A percentile compares a stretch with the other conserved stretches of the same genome.
These are phyloP conservation scores for Germaria angustata DNA, from an alignment of 2,888 invertebrate species.

Conservation along the genomic window DNA sequence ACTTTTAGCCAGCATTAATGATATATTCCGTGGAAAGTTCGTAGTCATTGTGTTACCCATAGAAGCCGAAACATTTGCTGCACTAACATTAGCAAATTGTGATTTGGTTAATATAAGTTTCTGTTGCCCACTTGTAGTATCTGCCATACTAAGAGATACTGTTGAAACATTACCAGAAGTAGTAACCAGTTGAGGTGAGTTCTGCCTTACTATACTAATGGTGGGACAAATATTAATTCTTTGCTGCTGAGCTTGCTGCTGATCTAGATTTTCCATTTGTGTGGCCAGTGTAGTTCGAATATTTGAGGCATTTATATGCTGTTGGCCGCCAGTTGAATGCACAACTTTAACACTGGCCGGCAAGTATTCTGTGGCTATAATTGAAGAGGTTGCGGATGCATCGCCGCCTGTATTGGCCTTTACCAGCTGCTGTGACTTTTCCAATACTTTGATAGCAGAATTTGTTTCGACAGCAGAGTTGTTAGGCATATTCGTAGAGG, in stretches of 20 bases:
- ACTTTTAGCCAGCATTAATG: slow-evolving; percentile 60
- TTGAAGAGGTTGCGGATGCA: slow-evolving; percentile 17
- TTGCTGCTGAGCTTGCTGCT: slow-evolving; percentile 39
- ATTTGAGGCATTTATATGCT: slow-evolving; percentile 46
- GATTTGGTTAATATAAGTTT: slow-evolving; percentile 63
- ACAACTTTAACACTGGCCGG: slow-evolving; percentile 59
- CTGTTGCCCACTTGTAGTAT: slow-evolving; percentile 57
- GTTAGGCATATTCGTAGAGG: slow-evolving; percentile 8
- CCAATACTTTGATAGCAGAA: slow-evolving; percentile 36
- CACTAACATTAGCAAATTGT: slow-evolving; percentile 59
- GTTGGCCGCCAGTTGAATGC: slow-evolving; percentile 36
- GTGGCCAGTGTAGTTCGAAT: slow-evolving; percentile 35
- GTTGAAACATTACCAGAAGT: slow-evolving; percentile 64
- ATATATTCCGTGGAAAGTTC: slow-evolving; percentile 63
- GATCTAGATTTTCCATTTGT: slow-evolving; percentile 41
- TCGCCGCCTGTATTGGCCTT: slow-evolving; percentile 18
- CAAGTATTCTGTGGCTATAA: slow-evolving; percentile 55
- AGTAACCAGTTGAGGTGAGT: slow-evolving; percentile 66
- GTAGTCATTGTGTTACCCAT: slow-evolving; percentile 53
- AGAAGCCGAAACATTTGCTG: slow-evolving; percentile 43
- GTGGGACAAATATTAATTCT: slow-evolving; percentile 65
- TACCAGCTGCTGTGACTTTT: slow-evolving; percentile 37
- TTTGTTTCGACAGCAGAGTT: not conserved
- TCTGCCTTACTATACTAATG: slow-evolving; percentile 66
- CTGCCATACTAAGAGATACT: slow-evolving; percentile 56